Conservation (phyloP, 2,797 vertebrate genomes). For the Hapalemur alaotrensis region DNA sequence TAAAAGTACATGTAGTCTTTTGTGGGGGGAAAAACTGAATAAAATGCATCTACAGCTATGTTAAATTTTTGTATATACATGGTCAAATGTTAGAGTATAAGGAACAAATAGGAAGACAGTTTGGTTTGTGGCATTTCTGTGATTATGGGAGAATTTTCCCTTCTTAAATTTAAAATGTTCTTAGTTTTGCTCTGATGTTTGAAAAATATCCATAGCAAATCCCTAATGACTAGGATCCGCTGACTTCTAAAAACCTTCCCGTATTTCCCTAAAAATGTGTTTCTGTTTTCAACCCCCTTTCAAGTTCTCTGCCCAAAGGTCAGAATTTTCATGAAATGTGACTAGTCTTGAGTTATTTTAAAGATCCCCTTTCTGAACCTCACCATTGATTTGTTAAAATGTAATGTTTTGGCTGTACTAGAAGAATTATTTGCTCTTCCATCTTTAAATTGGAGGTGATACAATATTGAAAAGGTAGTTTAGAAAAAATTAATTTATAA, state of each 20-base stretch:
- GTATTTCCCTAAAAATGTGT: neutral
- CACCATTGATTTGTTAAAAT: neutral
- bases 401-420: neutral
- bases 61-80: neutral
- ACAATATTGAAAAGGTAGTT: neutral
- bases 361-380: slow-evolving; percentile 37
- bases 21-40: neutral
- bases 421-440: slow-evolving; percentile 6
- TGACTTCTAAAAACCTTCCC: neutral
- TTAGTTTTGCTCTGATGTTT: slow-evolving; percentile 22
- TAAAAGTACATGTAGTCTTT: neutral
- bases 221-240: neutral
- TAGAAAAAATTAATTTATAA: neutral
- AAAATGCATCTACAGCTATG: neutral
- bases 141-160: neutral
- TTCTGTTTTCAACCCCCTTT: slow-evolving; percentile 36
- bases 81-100: neutral
- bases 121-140: neutral
- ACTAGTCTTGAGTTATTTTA: slow-evolving; percentile 20
- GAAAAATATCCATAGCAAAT: slow-evolving; percentile 30
- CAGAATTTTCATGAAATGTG: slow-evolving; percentile 20
- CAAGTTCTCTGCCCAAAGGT: slow-evolving; percentile 19
- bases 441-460: neutral
- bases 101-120: neutral
- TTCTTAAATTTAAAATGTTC: neutral